Evolutionary conservation across 2,797 vertebrate species (phyloP).

Genomic region (Arremon brunneinucha): DNA sequence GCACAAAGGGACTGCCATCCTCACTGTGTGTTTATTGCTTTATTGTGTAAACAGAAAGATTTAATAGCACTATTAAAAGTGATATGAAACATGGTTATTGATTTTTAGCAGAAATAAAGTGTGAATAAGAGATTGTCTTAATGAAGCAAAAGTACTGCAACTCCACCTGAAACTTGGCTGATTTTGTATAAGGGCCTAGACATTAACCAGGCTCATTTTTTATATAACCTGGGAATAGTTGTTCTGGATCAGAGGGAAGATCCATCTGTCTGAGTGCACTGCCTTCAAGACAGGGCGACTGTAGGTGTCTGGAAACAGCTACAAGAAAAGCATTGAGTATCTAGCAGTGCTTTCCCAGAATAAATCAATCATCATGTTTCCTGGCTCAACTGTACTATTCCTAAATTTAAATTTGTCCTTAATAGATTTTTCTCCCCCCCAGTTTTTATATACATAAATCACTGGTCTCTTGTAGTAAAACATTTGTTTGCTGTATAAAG

Average conservation of each 20-base stretch:
- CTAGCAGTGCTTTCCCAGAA: not conserved
- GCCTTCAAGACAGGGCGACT: not conserved
- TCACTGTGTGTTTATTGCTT: not conserved
- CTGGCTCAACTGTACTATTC: not conserved
- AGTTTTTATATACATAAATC: not conserved
- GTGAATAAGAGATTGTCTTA: not conserved
- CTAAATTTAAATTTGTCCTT: not conserved
- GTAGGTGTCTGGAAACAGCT: not conserved
- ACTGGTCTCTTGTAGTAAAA: not conserved
- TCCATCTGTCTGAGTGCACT: rapidly evolving
- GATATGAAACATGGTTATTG: not conserved
- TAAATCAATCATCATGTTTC: not conserved
- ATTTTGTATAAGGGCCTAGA: not conserved
- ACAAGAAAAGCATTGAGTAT: not conserved
- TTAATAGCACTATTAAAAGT: not conserved
- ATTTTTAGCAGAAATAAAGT: not conserved
- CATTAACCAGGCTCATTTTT: not conserved
- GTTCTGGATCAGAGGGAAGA: not conserved
- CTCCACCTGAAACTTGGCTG: not conserved
- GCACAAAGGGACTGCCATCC: not conserved
- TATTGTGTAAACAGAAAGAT: not conserved
- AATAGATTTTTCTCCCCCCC: not conserved
- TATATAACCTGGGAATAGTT: not conserved
- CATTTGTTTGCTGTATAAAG: not conserved
- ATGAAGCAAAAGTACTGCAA: not conserved